Conservation (phyloP, 2,113 vertebrate genomes). For the Nothobranchius kuhntae region DNA sequence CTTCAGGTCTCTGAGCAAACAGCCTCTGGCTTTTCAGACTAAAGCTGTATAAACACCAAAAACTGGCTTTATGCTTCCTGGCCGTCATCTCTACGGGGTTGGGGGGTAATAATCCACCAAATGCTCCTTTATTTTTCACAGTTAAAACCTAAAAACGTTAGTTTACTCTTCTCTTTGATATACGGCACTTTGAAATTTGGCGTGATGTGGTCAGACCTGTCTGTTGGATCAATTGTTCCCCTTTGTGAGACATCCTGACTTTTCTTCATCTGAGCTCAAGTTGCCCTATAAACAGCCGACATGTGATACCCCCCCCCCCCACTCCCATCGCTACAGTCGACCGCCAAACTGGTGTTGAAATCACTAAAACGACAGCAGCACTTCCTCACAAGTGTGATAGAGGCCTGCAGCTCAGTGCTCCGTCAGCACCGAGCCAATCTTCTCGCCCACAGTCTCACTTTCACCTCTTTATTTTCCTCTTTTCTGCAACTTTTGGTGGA, state of each 20-base stretch:
- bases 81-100: neutral
- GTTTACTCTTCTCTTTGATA: no score
- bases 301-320: slow-evolving; percentile 39
- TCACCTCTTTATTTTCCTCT: neutral
- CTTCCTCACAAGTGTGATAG: slow-evolving; percentile 23
- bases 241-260: slow-evolving; percentile 55
- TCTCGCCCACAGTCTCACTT: slow-evolving; percentile 11
- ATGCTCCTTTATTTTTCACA: neutral
- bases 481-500: slow-evolving; percentile 11
- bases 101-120: neutral
- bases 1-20: slow-evolving; percentile 2
- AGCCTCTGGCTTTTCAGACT: slow-evolving; percentile 10
- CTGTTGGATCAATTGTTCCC: slow-evolving; percentile 63
- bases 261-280: slow-evolving; percentile 49
- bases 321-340: neutral
- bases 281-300: slow-evolving; percentile 45
- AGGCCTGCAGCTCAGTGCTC: slow-evolving; percentile 13
- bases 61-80: slow-evolving; percentile 8
- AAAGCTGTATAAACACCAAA: slow-evolving; percentile 12
- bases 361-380: slow-evolving; percentile 26
- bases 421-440: slow-evolving; percentile 46
- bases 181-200: neutral
- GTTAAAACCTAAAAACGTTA: neutral
- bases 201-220: slow-evolving; percentile 35
- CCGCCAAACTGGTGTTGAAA: slow-evolving; percentile 33